Percentiles rank a stretch among this genome's conserved stretches.
Evolutionary conservation across 2,888 invertebrate species (phyloP).

Genomic region (Patella ulyssiponensis): DNA sequence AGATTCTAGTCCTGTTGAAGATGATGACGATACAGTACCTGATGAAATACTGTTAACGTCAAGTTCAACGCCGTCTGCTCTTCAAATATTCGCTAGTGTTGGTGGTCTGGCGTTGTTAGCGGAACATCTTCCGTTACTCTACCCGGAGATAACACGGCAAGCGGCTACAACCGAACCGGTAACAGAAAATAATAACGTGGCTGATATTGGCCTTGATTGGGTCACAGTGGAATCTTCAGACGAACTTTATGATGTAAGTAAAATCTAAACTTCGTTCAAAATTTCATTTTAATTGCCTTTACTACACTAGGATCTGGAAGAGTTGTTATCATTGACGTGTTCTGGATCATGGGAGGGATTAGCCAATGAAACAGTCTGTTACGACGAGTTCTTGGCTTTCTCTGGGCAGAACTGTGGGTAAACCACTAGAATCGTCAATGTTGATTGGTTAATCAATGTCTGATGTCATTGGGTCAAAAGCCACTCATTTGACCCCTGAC

Average conservation of each 20-base stretch:
- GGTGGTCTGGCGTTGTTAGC: conserved; percentile 92
- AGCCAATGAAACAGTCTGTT: no score
- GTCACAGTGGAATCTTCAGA: conserved; percentile 77
- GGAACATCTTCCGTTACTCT: conserved; percentile 88
- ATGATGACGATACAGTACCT: conserved; percentile 53
- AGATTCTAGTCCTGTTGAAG: conserved; percentile 18
- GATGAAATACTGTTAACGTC: conserved; percentile 61
- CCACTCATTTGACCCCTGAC: no score
- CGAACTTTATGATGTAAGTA: conserved; percentile 58
- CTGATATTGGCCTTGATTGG: conserved; percentile 65
- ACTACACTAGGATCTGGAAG: no score
- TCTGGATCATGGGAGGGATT: no score
- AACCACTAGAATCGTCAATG: no score
- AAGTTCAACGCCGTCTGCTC: conserved; percentile 74
- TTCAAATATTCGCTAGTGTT: conserved; percentile 89
- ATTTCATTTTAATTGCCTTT: no score
- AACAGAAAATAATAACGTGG: conserved; percentile 36
- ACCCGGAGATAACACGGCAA: conserved; percentile 82
- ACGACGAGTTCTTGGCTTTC: no score
- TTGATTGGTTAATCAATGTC: no score
- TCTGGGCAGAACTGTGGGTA: no score
- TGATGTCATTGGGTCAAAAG: no score
- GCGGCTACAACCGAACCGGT: conserved; percentile 35
- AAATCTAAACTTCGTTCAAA: no score
- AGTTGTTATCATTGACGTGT: no score